Percentiles rank a stretch among this genome's conserved stretches.
phyloP scores from a whole-genome alignment of 2,888 invertebrate species.

The Drosophila parthenogenetica region DNA sequence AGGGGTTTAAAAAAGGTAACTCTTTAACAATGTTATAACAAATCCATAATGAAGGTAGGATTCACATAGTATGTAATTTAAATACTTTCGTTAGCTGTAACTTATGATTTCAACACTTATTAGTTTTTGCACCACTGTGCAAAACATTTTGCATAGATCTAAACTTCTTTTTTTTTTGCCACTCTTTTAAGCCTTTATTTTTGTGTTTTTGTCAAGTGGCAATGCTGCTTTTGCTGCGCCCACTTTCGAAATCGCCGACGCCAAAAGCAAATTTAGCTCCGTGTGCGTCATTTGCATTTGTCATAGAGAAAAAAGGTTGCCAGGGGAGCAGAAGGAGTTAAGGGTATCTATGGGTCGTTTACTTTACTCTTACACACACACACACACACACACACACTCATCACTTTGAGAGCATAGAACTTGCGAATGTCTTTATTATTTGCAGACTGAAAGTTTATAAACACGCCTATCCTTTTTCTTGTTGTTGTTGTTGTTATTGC shows the following conservation, averaged over 20 bases:
- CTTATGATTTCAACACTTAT: no score
- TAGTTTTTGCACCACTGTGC: constrained; percentile 37
- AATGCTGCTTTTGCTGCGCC: constrained; percentile 38
- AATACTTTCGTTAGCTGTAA: no score
- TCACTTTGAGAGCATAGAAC: constrained; percentile 16
- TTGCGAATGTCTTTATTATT: constrained; percentile 69
- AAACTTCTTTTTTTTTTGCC: constrained; percentile 13
- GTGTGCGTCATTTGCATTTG: constrained; percentile 76
- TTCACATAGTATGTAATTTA: no score
- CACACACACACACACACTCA: constrained; percentile 19
- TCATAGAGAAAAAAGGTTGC: constrained; percentile 58
- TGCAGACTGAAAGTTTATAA: constrained; percentile 69
- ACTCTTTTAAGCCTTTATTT: neutral
- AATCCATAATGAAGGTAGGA: no score
- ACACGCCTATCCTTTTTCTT: constrained; percentile 60
- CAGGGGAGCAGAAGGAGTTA: neutral
- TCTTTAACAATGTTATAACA: no score
- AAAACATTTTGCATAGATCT: constrained; percentile 28
- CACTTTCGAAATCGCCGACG: constrained; percentile 46
- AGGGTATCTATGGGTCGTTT: constrained; percentile 21
- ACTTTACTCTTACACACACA: constrained; percentile 43
- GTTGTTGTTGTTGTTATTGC: constrained; percentile 3
- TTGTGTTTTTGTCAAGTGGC: constrained; percentile 19
- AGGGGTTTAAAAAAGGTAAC: no score
- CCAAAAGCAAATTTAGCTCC: constrained; percentile 31